Evolutionary conservation across 2,113 vertebrate genomes (phyloP).

Genomic region (Seriola dumerili): DNA sequence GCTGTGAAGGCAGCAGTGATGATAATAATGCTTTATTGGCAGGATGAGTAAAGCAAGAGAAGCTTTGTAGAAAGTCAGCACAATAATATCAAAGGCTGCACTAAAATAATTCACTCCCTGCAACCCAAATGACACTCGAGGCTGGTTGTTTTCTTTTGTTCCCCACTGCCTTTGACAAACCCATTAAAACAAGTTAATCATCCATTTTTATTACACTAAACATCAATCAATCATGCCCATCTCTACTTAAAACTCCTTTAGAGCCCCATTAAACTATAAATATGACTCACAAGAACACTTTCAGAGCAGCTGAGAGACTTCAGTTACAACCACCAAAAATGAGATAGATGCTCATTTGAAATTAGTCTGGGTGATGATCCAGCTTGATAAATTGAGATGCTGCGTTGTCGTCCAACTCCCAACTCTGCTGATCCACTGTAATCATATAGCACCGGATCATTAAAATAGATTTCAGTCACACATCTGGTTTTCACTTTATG

Average conservation of each 20-base stretch:
- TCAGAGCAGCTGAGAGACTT: conserved; percentile 30
- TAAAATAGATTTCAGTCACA: conserved; percentile 25
- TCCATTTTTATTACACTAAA: conserved; percentile 60
- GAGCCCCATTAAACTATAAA: conserved; percentile 57
- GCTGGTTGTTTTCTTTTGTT: conserved; percentile 37
- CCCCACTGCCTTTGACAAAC: conserved; percentile 29
- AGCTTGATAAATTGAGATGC: conserved; percentile 33
- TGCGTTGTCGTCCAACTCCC: neutral
- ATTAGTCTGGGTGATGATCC: conserved; percentile 63
- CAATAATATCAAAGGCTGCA: conserved; percentile 37
- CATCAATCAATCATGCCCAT: conserved; percentile 67
- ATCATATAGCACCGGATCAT: conserved; percentile 2
- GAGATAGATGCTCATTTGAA: conserved; percentile 61
- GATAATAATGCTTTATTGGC: conserved; percentile 22
- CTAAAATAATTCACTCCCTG: conserved; percentile 22
- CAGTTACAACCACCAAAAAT: conserved; percentile 40
- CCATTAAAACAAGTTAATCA: conserved; percentile 63
- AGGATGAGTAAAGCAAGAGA: conserved; percentile 40
- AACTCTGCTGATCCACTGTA: conserved; percentile 5
- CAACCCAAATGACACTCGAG: conserved; percentile 9
- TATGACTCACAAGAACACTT: conserved; percentile 22
- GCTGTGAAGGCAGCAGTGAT: neutral
- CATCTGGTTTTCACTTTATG: conserved; percentile 24
- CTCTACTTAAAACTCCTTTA: conserved; percentile 37
- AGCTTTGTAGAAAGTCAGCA: conserved; percentile 15